Evolutionary conservation across 2,113 vertebrate species (phyloP), one percentile per base, ranked within the genome.

Genomic region (Gobiocypris rarus): DNA sequence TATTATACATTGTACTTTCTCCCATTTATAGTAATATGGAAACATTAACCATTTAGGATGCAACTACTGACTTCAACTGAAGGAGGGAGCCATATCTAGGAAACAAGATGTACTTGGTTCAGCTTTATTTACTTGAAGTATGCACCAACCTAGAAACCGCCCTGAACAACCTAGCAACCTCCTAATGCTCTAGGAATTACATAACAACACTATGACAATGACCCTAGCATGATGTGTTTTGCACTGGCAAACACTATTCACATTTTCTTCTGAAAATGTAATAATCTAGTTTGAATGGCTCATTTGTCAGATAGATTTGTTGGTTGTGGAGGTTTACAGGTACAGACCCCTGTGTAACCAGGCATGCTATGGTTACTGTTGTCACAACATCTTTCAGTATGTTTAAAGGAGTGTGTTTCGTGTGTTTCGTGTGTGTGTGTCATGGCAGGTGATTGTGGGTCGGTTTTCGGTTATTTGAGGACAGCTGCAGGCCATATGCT

Each of bases 401-500:
- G 69, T 86, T 85, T 84, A 83, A 81, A 73, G 19, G 71, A 83
- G 82, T 85, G 31, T 81, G 63, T 9, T n/a, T n/a, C n/a, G 34
- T 71, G 83, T 82, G 24, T 73, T 65, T 24, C 15, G 7, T 67
- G 28, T 65, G 83, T 85, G n/a, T 82, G 61, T 7, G 34, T 70
- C n/a, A 70, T n/a, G 74, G 85, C 86, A 89, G 89, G 86, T 90
- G 84, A 86, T 73, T 85, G 67, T 84, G 83, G 75, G 71, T 83
- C 84, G 81, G 56, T 80, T 75, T 75, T 82, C 84, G 74, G 84
- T 86, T 87, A 54, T 83, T 52, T 56, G 80, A 85, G 69, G 59
- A 83, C 89, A 91, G 88, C 86, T 91, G 90, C 79, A 28, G 43
- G 61, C 89, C 90, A 91, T 83, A 90, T 91, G 90, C 84, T 86